A percentile compares a stretch with the other conserved stretches of the same genome.
Conservation (phyloP, 2,113 vertebrate species). For the Acrocephalus arundinaceus region DNA sequence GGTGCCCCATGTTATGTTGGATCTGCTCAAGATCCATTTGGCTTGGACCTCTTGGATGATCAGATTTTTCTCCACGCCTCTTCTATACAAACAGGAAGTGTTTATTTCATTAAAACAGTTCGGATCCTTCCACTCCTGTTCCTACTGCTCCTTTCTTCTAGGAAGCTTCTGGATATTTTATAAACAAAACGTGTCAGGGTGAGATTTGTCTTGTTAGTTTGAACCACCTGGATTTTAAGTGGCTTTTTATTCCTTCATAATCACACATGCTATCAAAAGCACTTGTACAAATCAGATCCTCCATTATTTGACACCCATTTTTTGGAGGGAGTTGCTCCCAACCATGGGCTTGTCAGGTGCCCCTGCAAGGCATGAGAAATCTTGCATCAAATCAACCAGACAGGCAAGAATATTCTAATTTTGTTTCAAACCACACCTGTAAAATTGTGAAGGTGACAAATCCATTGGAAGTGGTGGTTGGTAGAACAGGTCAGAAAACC, state of each 20-base stretch:
- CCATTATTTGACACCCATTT: neutral
- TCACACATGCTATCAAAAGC: neutral
- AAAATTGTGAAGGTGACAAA: neutral
- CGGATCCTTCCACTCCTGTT: neutral
- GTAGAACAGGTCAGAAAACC: neutral
- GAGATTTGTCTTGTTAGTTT: neutral
- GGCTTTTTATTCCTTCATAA: neutral
- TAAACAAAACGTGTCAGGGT: neutral
- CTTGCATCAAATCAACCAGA: neutral
- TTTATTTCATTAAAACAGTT: neutral
- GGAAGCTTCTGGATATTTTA: neutral
- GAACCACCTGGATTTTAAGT: neutral
- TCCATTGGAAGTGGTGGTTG: neutral
- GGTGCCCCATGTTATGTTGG: accelerated
- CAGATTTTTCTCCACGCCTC: neutral
- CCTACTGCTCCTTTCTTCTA: neutral
- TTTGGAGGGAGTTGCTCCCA: neutral
- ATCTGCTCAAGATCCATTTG: neutral
- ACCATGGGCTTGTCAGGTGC: accelerated
- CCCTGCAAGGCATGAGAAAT: neutral
- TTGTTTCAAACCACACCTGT: neutral
- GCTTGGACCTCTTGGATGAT: neutral
- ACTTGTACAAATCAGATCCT: neutral
- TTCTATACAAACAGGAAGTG: neutral
- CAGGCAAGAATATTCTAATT: neutral